Base-by-base conservation (phyloP, 1,140 invertebrate genomes). In the Drosophila bocqueti region DNA sequence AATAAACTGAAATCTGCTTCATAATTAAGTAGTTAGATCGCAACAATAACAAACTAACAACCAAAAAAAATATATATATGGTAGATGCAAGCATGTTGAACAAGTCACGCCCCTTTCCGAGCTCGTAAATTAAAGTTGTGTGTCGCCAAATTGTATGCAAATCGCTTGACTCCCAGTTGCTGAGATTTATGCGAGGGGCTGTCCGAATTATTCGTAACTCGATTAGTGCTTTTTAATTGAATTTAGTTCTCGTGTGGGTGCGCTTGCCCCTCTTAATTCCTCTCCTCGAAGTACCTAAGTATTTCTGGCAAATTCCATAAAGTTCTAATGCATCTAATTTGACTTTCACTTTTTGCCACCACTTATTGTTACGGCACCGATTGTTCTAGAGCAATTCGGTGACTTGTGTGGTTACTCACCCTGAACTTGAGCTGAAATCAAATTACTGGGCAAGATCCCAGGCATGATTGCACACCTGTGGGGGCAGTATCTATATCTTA, bases 81-180 rank as follows among this genome's bases (percentile, higher is more conserved):
- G 9, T 18, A 34, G 18, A 34, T 11, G n/a, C 29, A 43, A n/a
- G 26, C 50, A 71, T 49, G 36, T 31, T 52, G 59, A 64, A 79
- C 65, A 59, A 71, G 13, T 50, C 49, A 87, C 80, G 83, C 83
- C 76, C 61, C 76, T 83, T 67, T 64, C 43, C 42, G 42, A 18
- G 77, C 73, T 84, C 84, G 85, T 89, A 87, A 87, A 87, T 87
- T 84, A 78, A 66, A 68, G 63, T 62, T 73, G 55, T 49, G 73
- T 85, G 81, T 90, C 84, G 83, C 84, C 81, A 76, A 89, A 89
- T 76, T 79, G 74, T 73, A 85, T 90, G 81, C 84, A 90, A 90
- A 89, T 85, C 58, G 46, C 49, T 45, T 31, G 71, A 58, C 69
- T 73, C 67, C 36, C 66, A 60, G 50, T 42, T 34, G 26, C 76